Percentiles rank a stretch among this genome's conserved stretches.
Conservation (phyloP, 2,888 invertebrate species). For the Drosophila hamatofila region DNA sequence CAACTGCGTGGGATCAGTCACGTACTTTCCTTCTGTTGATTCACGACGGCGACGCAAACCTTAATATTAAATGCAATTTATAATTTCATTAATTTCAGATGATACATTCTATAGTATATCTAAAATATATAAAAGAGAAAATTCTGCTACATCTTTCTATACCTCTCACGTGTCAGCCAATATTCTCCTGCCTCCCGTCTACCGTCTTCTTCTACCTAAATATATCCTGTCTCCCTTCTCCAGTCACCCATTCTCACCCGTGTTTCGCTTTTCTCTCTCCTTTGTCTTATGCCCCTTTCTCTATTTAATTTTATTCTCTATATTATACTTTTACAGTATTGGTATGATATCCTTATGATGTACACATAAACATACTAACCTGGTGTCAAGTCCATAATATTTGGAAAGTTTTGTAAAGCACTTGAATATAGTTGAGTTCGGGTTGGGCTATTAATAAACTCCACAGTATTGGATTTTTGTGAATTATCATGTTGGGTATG, state of each 20-base stretch:
- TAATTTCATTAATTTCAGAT: background rate
- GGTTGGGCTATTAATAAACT: conserved; percentile 31
- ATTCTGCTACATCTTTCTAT: too few species aligned
- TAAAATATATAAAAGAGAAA: background rate
- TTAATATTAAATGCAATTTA: conserved; percentile 1
- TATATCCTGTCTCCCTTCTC: too few species aligned
- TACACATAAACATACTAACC: too few species aligned
- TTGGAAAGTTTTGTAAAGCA: conserved; percentile 81
- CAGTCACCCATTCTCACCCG: too few species aligned
- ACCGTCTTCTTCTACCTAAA: too few species aligned
- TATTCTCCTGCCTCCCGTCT: too few species aligned
- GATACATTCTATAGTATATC: background rate
- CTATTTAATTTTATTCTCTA: too few species aligned
- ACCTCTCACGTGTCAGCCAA: too few species aligned
- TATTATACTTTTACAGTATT: too few species aligned
- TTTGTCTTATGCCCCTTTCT: too few species aligned
- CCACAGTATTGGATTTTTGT: conserved; percentile 14
- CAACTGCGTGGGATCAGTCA: conserved; percentile 93
- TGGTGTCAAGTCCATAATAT: conserved; percentile 87
- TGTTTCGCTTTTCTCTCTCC: too few species aligned
- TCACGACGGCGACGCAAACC: conserved; percentile 91
- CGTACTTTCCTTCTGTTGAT: conserved; percentile 91
- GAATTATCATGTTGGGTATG: conserved; percentile 25
- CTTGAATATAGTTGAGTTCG: conserved; percentile 66
- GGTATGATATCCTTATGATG: too few species aligned